A percentile compares a stretch with the other conserved stretches of the same genome.
Conservation (phyloP, 1,140 invertebrate genomes). For the Protaetia brevitarsis region DNA sequence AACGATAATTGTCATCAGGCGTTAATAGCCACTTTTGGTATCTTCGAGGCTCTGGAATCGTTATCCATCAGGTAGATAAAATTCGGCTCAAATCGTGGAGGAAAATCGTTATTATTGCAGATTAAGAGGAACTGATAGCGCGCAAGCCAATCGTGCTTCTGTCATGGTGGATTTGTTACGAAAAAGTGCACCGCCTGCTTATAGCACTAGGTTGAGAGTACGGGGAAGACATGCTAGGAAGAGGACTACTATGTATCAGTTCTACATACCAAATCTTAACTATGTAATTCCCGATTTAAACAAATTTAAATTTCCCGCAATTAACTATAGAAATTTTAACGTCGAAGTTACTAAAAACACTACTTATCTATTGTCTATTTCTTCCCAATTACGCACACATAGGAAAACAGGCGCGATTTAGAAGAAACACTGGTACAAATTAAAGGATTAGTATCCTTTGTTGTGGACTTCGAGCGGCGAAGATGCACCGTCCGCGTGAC, state of each 20-base stretch:
- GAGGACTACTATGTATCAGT: conserved; percentile 27
- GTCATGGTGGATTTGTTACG: conserved; percentile 30
- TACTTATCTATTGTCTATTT: background rate
- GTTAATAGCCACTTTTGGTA: conserved; percentile 31
- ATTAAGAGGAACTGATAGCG: conserved; percentile 25
- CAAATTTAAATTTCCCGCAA: background rate
- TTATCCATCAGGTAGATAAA: conserved; percentile 29
- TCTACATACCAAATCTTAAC: conserved; percentile 26
- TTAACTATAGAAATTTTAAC: background rate
- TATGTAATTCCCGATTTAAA: conserved; percentile 3
- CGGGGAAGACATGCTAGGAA: conserved; percentile 21
- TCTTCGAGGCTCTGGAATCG: conserved; percentile 33
- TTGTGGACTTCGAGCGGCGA: conserved; percentile 27
- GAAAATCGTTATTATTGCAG: conserved; percentile 11
- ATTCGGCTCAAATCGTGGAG: background rate
- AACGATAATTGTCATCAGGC: conserved; percentile 25
- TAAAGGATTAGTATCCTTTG: conserved; percentile 31
- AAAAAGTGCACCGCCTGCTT: conserved; percentile 29
- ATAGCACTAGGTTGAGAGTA: conserved; percentile 25
- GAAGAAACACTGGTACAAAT: conserved; percentile 29
- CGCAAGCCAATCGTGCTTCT: conserved; percentile 22
- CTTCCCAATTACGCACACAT: no score
- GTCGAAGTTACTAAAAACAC: background rate
- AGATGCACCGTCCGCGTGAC: conserved; percentile 32
- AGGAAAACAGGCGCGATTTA: conserved; percentile 25